A percentile compares a stretch with the other conserved stretches of the same genome.
Evolutionary conservation across 30 jellyfish, hydroid and myxozoan species (phyloP).

Genomic region (Sanderia malayensis): DNA sequence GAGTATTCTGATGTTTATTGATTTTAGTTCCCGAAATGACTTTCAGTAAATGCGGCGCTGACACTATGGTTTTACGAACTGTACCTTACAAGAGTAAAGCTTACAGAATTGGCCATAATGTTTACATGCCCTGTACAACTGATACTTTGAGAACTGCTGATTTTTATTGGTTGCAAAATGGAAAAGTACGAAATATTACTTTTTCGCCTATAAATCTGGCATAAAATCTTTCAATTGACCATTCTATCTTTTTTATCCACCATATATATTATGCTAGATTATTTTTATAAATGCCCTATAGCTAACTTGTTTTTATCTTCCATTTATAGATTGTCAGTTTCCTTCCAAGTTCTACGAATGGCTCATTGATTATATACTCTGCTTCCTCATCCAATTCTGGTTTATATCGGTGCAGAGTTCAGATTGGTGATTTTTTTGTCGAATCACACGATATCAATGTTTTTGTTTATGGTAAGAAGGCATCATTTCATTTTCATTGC

Average conservation of each 20-base stretch:
- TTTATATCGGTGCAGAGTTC: conserved; percentile 31
- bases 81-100: conserved; percentile 5
- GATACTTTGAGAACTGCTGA: conserved; percentile 27
- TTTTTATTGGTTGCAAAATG: conserved; percentile 43
- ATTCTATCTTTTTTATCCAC: no score
- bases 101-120: conserved; percentile 40
- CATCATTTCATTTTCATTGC: no score
- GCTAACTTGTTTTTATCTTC: no score
- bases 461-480: conserved; percentile 52
- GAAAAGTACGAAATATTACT: conserved; percentile 19
- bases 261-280: no score
- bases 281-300: no score
- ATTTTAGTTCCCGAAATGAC: conserved; percentile 41
- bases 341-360: conserved; percentile 44
- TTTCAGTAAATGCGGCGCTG: conserved; percentile 26
- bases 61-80: conserved; percentile 1
- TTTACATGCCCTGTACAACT: conserved; percentile 35
- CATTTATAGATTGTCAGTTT: conserved; percentile 33
- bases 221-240: no score
- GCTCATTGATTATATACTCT: conserved; percentile 8
- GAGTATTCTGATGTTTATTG: no score
- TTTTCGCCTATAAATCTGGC: no score
- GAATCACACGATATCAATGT: conserved; percentile 36
- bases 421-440: conserved; percentile 52
- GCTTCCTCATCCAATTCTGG: conserved; percentile 45